A percentile compares a stretch with the other conserved stretches of the same genome.
Evolutionary conservation across 2,888 invertebrate species (phyloP).

Genomic region (Lepidochitona cinerea): DNA sequence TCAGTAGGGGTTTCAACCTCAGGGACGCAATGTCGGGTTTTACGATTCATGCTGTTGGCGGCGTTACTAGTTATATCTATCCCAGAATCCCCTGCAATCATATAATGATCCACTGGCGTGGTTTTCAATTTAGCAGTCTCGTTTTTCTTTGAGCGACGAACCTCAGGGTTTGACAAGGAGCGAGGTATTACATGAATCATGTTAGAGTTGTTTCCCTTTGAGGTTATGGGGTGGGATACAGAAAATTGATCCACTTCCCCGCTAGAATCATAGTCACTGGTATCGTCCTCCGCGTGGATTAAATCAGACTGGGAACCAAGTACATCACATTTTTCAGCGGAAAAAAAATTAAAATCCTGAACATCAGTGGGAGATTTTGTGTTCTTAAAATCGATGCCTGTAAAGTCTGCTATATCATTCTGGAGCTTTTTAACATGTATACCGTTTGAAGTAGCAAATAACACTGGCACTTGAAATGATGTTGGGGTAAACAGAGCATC

Average conservation of each 20-base stretch:
- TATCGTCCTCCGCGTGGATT: conserved; percentile 49
- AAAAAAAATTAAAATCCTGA: background rate
- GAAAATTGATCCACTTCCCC: conserved; percentile 56
- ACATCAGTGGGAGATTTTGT: background rate
- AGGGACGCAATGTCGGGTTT: background rate
- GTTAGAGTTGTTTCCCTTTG: conserved; percentile 9
- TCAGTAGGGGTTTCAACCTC: background rate
- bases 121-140: background rate
- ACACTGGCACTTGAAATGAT: conserved; percentile 56
- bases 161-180: background rate
- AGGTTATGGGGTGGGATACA: conserved; percentile 56
- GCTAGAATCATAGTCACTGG: conserved; percentile 65
- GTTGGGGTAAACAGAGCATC: background rate
- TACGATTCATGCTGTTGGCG: background rate
- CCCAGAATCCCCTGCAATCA: background rate
- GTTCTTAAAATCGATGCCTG: conserved; percentile 25
- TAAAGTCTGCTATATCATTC: conserved; percentile 28
- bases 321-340: conserved; percentile 55
- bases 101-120: background rate
- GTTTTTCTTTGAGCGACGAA: background rate
- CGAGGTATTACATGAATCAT: background rate
- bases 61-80: background rate
- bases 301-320: conserved; percentile 46
- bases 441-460: conserved; percentile 65
- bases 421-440: conserved; percentile 51